Conservation (phyloP, 2,888 invertebrate genomes). For the Lysandra coridon region DNA sequence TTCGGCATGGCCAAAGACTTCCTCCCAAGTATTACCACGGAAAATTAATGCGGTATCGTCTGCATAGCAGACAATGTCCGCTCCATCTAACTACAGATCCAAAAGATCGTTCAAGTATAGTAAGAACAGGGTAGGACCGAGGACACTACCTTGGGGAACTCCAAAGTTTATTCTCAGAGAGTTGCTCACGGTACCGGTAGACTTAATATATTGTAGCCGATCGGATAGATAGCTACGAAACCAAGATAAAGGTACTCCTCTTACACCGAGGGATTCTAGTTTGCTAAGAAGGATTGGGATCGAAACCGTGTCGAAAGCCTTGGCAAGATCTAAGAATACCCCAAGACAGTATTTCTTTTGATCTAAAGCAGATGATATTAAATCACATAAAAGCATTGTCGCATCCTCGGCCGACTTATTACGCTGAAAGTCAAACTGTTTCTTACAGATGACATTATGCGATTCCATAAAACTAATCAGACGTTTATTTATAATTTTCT, state of each 20-base stretch:
- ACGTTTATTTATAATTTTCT: neutral
- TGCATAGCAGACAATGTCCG: too few species aligned
- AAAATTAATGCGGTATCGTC: constrained; percentile 16
- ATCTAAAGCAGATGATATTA: neutral
- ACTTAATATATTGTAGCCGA: neutral
- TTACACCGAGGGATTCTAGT: too few species aligned
- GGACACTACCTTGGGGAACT: neutral
- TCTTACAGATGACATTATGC: neutral
- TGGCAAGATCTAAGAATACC: too few species aligned
- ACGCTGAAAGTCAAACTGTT: neutral
- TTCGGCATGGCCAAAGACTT: neutral
- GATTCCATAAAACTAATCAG: neutral
- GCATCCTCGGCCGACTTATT: neutral
- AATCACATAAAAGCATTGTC: neutral
- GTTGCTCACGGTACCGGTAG: neutral
- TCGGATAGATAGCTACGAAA: too few species aligned
- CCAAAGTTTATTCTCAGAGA: neutral
- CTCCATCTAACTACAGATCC: neutral
- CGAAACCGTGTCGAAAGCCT: too few species aligned
- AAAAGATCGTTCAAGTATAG: neutral
- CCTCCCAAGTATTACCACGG: neutral
- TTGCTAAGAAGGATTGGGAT: too few species aligned
- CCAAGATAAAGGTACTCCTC: too few species aligned
- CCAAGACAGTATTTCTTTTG: too few species aligned
- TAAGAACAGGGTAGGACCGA: neutral